Base-by-base conservation (phyloP, 2,888 invertebrate species). In the Oxycera nigricornis region DNA sequence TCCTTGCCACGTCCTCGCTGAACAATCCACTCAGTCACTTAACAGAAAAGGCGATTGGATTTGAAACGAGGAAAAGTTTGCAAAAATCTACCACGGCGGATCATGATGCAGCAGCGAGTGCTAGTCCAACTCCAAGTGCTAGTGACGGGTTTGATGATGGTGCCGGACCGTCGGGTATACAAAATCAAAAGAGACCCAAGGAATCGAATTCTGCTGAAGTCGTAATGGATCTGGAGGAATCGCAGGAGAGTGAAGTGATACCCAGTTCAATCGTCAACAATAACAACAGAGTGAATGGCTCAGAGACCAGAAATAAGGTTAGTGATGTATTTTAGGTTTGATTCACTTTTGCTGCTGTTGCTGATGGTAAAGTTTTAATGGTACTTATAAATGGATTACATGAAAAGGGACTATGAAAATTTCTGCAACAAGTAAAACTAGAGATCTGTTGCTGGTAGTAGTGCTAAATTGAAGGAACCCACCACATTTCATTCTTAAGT, bases 1-100 rank as follows among this genome's bases (percentile, higher is more conserved):
- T 22, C 22, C n/a, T n/a, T n/a, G n/a, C 65, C 6, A 39, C 50
- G 24, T 30, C 7, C 11, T 22, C 41, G 35, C 30, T 26, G 6
- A 75, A 72, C 30, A 87, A 86, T 75, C 86, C 87, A 0, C 80
- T 88, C 14, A 86, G 84, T 75, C 79, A 79, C 75, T 68, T 80
- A 31, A 78, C 78, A 4, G 77, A 75, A 28, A 78, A 78, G 70
- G 78, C 77, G 11, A 77, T 79, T 62, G 78, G 78, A 28, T 77
- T 78, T 57, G 75, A 76, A 41, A n/a, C 28, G 11, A 74, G 72
- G 28, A 73, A 67, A 30, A 68, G 46, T 67, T 65, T 30, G 41
- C 73, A 74, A 39, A 26, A 17, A 31, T 22, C 31, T 11, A 31
- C 73, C 22, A 41, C 65, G 46, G 24, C 1, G 9, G 65, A 39